Base-by-base conservation (phyloP, 1,140 invertebrate species). In the Acromyrmex echinatior region DNA sequence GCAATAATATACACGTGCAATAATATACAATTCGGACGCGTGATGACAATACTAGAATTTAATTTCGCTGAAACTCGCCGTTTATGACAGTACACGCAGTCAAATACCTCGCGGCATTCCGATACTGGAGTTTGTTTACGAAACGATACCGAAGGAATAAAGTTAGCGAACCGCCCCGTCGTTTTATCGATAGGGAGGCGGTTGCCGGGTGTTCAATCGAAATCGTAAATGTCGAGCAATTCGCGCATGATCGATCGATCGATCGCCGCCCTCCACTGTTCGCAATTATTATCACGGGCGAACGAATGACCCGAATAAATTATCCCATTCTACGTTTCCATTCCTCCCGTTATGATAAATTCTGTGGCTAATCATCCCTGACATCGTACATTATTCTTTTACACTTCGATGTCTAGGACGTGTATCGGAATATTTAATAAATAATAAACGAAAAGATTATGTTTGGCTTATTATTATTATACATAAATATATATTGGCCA, bases 181-280 rank as follows among this genome's bases (percentile, higher is more conserved):
- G 68, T 82, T 82, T 82, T 73, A 45, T 60, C 80, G 68, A 82
- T 82, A 60, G 79, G 14, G 4, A 39, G 62, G 39, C 62, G 35
- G 65, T 31, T 51, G 18, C 77, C 18, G 18, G 77, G 63, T 53
- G 78, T 73, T 74, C 80, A 60, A 82, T 81, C 78, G 49, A 71
- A 71, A 81, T 82, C 68, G 80, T 82, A 49, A 82, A 82, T 60
- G 80, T 82, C 80, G 68, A 82, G 53, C 68, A 62, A 71, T 73
- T 12, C 80, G 53, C 56, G 35, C 65, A 49, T 74, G 68, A 82
- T 74, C 68, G 80, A 82, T 74, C 65, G 80, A 74, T 82, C 66
- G 25, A 25, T 25, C 66, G 35, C 18, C 56, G 53, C 68, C 16
- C 49, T 82, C 80, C 80, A 49, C 53, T 56, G 80, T 6, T 31